Evolutionary conservation across 2,888 invertebrate genomes (phyloP), one percentile per base, ranked within the genome.

Genomic region (Hydrotaea diabolus): DNA sequence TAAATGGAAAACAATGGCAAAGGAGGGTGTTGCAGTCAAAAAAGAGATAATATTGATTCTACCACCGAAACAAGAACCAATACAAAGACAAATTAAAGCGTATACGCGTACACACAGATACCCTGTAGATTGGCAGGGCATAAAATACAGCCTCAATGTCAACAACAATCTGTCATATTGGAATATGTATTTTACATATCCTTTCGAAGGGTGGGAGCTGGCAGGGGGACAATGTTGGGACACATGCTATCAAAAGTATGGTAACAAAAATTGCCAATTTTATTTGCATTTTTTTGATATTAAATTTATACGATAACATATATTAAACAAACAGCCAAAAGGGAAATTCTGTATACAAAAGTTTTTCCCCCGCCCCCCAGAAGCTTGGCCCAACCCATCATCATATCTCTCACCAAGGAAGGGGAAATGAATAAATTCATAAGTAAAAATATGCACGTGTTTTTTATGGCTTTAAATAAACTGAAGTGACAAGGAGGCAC

Each of bases 151-250:
- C 31, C 69, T 78, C 72, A 73, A 69, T 78, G 77, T 49, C 73
- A 74, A 78, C 49, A 69, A 36, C 69, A 77, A 77, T 59, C 57
- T 69, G 59, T 78, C 69, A 77, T 72, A 72, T 72, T n/a, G n/a
- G n/a, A n/a, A 39, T 39, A 39, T 64, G 53, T 76, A 72, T 76
- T 49, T 55, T 46, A 17, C 64, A 64, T 36, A 64, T 21, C 17
- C 15, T n/a, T 39, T 31, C 39, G n/a, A 49, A 11, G 49, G 3
- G 13, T 19, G 19, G 5, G 19, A n/a, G 17, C 19, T 7, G 17
- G 17, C 19, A 19, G 17, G 19, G 13, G 19, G 17, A 55, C 4
- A n/a, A 55, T 2, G n/a, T n/a, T n/a, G n/a, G 39, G 64, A 39
- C 15, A n/a, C n/a, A 62, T n/a, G n/a, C n/a, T n/a, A n/a, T n/a